Percentiles rank a stretch among this genome's conserved stretches.
Conservation (phyloP, 2,888 invertebrate species). For the Polylopha cassiicola region DNA sequence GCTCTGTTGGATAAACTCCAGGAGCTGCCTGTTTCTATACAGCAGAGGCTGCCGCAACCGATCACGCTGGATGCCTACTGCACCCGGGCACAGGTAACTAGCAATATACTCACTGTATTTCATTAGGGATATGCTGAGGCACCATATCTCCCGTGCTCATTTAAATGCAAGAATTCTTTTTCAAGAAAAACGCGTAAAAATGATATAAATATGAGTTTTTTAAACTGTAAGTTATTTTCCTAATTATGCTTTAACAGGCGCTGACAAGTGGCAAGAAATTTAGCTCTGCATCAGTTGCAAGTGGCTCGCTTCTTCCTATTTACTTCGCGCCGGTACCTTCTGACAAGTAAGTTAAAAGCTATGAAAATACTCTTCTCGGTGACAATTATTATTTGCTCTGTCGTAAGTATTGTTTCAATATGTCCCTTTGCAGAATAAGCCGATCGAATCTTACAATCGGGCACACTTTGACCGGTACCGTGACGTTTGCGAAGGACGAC, state of each 20-base stretch:
- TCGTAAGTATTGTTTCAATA: slow-evolving; percentile 19
- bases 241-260: slow-evolving; percentile 74
- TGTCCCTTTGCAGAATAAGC: slow-evolving; percentile 43
- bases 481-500: slow-evolving; percentile 92
- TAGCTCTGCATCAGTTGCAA: slow-evolving; percentile 73
- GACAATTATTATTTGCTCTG: slow-evolving; percentile 17
- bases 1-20: slow-evolving; percentile 89
- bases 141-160: neutral
- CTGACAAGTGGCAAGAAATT: slow-evolving; percentile 87
- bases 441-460: slow-evolving; percentile 67
- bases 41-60: slow-evolving; percentile 84
- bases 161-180: neutral
- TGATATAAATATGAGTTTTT: neutral
- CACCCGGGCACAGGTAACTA: slow-evolving; percentile 48
- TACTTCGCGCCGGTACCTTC: slow-evolving; percentile 87
- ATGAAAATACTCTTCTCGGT: slow-evolving; percentile 1
- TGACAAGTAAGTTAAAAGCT: slow-evolving; percentile 85
- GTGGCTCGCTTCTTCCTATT: slow-evolving; percentile 81
- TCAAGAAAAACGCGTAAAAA: too few species aligned
- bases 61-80: slow-evolving; percentile 87
- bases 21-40: slow-evolving; percentile 85
- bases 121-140: neutral
- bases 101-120: neutral
- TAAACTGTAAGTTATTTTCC: neutral
- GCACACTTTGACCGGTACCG: slow-evolving; percentile 85